phyloP scores from a whole-genome alignment of 2,888 invertebrate genomes.

The Lumbricus terrestris region DNA sequence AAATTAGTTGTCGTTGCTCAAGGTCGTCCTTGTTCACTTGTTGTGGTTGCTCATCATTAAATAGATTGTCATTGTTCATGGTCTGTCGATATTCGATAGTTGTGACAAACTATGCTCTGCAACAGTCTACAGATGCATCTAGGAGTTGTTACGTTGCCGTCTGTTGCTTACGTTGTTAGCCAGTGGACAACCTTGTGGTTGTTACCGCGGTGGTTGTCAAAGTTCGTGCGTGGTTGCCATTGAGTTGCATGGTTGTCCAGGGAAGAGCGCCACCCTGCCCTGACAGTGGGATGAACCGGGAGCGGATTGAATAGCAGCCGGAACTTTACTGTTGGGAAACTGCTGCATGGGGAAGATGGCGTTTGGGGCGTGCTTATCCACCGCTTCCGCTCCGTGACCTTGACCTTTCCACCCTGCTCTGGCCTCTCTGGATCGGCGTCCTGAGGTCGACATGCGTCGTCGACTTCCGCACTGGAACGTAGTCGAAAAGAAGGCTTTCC shows the following conservation, averaged over 20 bases:
- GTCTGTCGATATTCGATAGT: too few species aligned
- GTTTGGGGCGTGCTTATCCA: background rate
- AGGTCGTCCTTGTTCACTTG: background rate
- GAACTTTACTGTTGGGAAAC: background rate
- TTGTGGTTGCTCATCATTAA: background rate
- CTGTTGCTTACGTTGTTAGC: background rate
- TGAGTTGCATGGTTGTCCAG: background rate
- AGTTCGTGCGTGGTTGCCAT: background rate
- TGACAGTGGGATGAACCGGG: background rate
- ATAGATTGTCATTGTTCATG: background rate
- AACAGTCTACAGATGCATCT: background rate
- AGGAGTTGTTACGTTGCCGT: background rate
- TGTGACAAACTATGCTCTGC: background rate
- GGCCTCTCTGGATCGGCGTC: background rate
- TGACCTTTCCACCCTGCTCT: background rate
- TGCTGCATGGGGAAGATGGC: background rate
- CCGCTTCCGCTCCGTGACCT: background rate
- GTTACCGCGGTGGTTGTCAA: background rate
- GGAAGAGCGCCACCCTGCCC: background rate
- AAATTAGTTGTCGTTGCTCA: too few species aligned
- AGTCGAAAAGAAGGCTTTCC: slow-evolving; percentile 48
- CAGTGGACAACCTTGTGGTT: background rate
- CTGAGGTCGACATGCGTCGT: background rate
- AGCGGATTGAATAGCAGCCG: background rate
- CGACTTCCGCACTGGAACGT: slow-evolving; percentile 14